phyloP scores from a whole-genome alignment of 2,113 vertebrate species.

The Bubo scandiacus region DNA sequence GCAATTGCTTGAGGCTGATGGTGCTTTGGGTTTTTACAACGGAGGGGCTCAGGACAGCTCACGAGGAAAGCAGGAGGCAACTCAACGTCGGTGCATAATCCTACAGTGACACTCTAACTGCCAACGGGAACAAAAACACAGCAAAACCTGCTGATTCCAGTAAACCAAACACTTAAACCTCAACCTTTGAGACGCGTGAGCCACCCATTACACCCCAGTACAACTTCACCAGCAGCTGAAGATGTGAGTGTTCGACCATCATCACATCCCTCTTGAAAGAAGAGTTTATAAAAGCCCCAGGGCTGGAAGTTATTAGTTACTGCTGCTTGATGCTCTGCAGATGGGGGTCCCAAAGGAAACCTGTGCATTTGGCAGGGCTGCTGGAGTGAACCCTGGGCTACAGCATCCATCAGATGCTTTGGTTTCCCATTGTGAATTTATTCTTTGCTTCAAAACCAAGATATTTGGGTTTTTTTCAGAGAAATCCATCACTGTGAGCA shows the following conservation, averaged over 20 bases:
- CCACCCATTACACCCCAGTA: background rate
- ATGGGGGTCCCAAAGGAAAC: background rate
- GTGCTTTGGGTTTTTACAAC: background rate
- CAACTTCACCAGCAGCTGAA: background rate
- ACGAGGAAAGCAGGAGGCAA: background rate
- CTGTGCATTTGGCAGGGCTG: background rate
- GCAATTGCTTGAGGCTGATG: background rate
- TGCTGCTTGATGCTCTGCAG: background rate
- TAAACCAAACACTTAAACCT: background rate
- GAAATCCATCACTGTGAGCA: fast-evolving
- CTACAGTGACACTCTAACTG: background rate
- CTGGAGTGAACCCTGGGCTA: fast-evolving
- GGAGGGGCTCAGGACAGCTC: background rate
- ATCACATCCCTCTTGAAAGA: background rate
- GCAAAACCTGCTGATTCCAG: background rate
- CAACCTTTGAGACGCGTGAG: background rate
- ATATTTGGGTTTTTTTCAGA: background rate
- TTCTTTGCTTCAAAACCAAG: background rate
- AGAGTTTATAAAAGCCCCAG: background rate
- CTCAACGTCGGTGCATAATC: no score
- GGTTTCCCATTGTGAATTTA: fast-evolving
- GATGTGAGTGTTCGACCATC: background rate
- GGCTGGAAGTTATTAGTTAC: background rate
- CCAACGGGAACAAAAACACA: background rate
- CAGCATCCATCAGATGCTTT: background rate